Evolutionary conservation across 2,113 vertebrate species (phyloP), one percentile per base, ranked within the genome.

Genomic region (Poeciliopsis prolifica): DNA sequence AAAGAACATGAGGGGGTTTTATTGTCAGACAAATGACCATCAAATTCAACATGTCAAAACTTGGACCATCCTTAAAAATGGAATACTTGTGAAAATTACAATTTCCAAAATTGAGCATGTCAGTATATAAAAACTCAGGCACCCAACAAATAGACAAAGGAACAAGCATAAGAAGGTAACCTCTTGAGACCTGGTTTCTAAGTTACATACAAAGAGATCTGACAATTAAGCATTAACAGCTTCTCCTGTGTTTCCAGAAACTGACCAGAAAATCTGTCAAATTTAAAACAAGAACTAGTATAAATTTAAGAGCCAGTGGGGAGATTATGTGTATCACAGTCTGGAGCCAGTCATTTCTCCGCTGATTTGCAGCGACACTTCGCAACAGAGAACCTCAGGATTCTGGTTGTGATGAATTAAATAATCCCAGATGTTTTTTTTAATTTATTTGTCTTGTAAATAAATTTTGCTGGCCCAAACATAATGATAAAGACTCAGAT

Each of bases 251-350:
- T 62, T 54, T 7, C 2, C 72, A 28, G 1, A 48, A 61, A 67
- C 40, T 44, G 11, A 35, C 67, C 66, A 61, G 6, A 17, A 31
- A 70, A 65, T 70, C 30, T 64, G 70, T 68, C 61, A 33, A 65
- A 80, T 76, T 68, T 60, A 48, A 28, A 40, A 1, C 26, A 61
- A 40, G 1, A 30, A 61, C 75, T 72, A 14, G 67, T 30, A 4
- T 35, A 9, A 35, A 35, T 35, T 35, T 35, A 7, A 35, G 1
- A 35, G 28, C 28, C 28, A 28, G 28, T 28, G 28, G 28, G 28
- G 28, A 28, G 28, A 28, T 28, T 28, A 28, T 28, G 28, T 28
- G 28, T 28, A 28, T 28, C 1, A 28, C 28, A 28, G 28, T 28
- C 28, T 28, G 28, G 28, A 28, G 28, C 28, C 28, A 28, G 28